phyloP scores from a whole-genome alignment of 2,797 vertebrate species.

The Mus spretus region DNA sequence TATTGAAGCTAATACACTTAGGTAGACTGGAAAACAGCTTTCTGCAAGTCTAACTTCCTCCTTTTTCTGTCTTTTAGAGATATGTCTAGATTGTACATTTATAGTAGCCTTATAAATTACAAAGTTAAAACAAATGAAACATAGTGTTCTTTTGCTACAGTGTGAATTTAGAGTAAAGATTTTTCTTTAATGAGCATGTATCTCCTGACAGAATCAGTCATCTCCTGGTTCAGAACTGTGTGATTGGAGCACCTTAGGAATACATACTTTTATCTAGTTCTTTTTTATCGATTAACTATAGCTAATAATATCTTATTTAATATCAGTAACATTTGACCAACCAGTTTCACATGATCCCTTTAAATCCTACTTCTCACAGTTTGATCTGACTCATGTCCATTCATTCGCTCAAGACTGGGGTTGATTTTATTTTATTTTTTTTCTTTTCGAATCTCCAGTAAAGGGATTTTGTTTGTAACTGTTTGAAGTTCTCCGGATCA shows the following conservation, averaged over 20 bases:
- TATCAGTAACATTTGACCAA: conserved; percentile 10
- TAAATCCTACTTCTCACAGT: background rate
- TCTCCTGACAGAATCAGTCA: background rate
- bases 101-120: background rate
- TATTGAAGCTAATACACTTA: background rate
- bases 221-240: background rate
- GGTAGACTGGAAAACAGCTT: background rate
- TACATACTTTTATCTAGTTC: background rate
- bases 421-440: background rate
- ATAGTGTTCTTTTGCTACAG: background rate
- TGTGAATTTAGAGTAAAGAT: conserved; percentile 1
- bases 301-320: background rate
- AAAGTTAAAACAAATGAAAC: conserved; percentile 7
- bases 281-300: background rate
- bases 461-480: conserved; percentile 76
- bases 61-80: conserved; percentile 1
- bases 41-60: background rate
- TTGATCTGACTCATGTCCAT: background rate
- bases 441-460: background rate
- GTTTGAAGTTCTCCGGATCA: conserved; percentile 65
- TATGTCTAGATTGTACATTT: background rate
- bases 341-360: background rate
- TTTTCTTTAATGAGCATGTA: background rate
- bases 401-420: conserved; percentile 33
- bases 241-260: background rate